Evolutionary conservation across 2,888 invertebrate species (phyloP).

Genomic region (Cylindroiulus punctatus): DNA sequence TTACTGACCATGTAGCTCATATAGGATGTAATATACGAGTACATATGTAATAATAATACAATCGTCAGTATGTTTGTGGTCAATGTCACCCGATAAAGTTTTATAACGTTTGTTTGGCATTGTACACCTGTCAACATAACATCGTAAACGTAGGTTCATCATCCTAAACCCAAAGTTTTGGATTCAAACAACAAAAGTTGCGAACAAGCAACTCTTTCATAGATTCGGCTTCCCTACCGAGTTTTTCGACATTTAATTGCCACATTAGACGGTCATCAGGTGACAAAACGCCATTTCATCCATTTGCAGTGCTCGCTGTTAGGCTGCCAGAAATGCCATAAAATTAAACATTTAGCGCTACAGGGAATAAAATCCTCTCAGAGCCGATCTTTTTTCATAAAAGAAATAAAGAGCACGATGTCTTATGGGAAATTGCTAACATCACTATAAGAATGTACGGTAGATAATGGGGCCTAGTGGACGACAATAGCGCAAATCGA

Average conservation of each 20-base stretch:
- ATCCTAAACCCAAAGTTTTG: no score
- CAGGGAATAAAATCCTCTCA: conserved; percentile 17
- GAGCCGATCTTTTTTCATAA: conserved; percentile 23
- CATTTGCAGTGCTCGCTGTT: conserved; percentile 15
- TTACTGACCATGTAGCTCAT: no score
- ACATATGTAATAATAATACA: no score
- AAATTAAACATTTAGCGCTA: conserved; percentile 31
- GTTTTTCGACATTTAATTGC: background rate
- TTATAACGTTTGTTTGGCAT: no score
- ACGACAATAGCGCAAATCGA: background rate
- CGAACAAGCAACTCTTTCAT: no score
- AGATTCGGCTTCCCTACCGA: background rate
- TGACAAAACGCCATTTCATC: conserved; percentile 31
- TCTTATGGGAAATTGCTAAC: background rate
- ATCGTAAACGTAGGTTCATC: no score
- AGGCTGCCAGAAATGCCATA: conserved; percentile 25
- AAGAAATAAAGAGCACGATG: conserved; percentile 5
- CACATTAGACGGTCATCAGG: conserved; percentile 12
- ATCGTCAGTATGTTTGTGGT: no score
- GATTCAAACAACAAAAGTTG: no score
- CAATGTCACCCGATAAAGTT: no score
- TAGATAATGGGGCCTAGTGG: background rate
- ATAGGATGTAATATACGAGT: no score
- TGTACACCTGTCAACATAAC: no score
- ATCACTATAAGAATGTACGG: background rate